Evolutionary conservation across 2,797 vertebrate species (phyloP), one percentile per base, ranked within the genome.

Genomic region (Vireo griseus): DNA sequence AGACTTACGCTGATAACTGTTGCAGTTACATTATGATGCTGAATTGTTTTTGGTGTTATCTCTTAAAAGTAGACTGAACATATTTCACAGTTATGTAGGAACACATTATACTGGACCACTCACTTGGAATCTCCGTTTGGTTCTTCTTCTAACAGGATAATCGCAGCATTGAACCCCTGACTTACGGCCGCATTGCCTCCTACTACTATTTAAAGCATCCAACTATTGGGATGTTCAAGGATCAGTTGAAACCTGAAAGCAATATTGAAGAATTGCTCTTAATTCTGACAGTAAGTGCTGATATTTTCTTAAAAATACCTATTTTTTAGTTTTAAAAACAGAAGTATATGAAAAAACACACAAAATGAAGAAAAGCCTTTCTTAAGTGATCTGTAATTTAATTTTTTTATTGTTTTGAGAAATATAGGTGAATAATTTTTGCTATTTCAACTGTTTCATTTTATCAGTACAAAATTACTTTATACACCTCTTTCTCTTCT

Each of bases 161-260:
- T 77, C 98, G 97, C 63, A 98, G 97, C 75, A 99, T 99, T 31
- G 98, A 99, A 62, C 98, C 99, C 3, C 97, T 98, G 86, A 98
- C 98, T 0, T 98, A 98, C 0, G 99, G 99, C 18, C 98, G 99
- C 28, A 99, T 99, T 61, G 97, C 98, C 47, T 99, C 99, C 73
- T 99, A 99, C 92, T 99, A 99, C 96, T 99, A 99, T 97, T 95
- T 99, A 98, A 99, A 98, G 88, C 99, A 99, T 96, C 98, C 98
- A 95, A 99, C 99, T 33, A 96, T 99, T 83, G 97, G 98, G 79
- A 99, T 98, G 98, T 99, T 99, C 93, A 99, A 99, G 95, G 99
- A 99, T 26, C 97, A 97, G 37, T 96, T 99, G 95, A 99, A 98
- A 96, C 94, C 99, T 6, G 99, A 99, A 96, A 98, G 98, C 86